Evolutionary conservation across 2,113 vertebrate genomes (phyloP).

Genomic region (Microtus oregoni): DNA sequence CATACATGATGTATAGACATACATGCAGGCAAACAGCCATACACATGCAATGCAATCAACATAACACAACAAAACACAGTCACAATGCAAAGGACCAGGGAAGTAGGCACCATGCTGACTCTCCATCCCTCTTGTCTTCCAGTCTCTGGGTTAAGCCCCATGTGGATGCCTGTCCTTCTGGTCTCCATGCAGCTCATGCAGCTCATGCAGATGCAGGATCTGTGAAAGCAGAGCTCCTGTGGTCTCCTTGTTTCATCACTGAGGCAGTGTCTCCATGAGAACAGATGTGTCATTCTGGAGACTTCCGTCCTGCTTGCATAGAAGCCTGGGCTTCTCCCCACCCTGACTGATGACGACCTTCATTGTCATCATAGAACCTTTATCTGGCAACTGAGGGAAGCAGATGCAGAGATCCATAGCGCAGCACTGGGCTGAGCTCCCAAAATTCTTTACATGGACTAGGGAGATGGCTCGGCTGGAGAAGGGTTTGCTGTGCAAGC

Average conservation of each 20-base stretch:
- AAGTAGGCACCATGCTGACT: not conserved
- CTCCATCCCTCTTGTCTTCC: not conserved
- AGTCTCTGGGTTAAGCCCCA: not conserved
- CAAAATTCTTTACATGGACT: not conserved
- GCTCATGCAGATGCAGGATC: not conserved
- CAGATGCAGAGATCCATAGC: too few species aligned
- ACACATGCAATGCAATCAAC: not conserved
- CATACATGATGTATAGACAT: not conserved
- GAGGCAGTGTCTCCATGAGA: conserved; percentile 24
- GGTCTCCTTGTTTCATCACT: not conserved
- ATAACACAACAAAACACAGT: not conserved
- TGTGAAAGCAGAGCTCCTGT: not conserved
- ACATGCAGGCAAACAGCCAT: not conserved
- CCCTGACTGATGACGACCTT: not conserved
- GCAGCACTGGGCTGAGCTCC: too few species aligned
- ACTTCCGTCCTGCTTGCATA: not conserved
- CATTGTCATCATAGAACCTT: too few species aligned
- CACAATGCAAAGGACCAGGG: not conserved
- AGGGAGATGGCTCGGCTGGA: not conserved
- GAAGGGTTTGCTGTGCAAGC: not conserved
- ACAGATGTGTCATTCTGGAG: not conserved
- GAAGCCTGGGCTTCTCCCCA: not conserved
- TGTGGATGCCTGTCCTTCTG: not conserved
- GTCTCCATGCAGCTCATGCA: not conserved
- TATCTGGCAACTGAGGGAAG: too few species aligned